Conservation (phyloP, 2,888 invertebrate genomes). For the Nemotelus pantherinus region DNA sequence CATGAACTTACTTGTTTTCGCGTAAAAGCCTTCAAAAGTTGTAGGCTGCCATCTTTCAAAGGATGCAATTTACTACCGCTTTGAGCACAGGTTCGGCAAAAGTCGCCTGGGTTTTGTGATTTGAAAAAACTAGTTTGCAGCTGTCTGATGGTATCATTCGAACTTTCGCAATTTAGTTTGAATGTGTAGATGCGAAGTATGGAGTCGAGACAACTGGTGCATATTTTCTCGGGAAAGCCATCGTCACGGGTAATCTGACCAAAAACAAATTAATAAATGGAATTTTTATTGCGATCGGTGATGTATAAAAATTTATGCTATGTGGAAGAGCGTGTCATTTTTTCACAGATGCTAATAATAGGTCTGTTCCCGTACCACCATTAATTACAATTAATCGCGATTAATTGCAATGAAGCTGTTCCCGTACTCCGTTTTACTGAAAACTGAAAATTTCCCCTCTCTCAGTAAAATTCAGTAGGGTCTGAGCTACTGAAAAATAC, state of each 20-base stretch:
- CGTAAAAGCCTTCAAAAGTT: slow-evolving; percentile 24
- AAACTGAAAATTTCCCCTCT: too few species aligned
- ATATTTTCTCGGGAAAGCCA: slow-evolving; percentile 37
- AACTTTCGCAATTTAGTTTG: slow-evolving; percentile 40
- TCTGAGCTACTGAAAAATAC: too few species aligned
- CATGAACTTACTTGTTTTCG: slow-evolving; percentile 13
- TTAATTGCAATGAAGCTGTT: too few species aligned
- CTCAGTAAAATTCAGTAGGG: too few species aligned
- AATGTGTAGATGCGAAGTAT: slow-evolving; percentile 36
- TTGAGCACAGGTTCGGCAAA: slow-evolving; percentile 24
- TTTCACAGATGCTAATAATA: too few species aligned
- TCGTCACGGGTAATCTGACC: slow-evolving; percentile 32
- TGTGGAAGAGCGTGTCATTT: too few species aligned
- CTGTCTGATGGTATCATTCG: slow-evolving; percentile 23
- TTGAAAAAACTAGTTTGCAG: slow-evolving; percentile 10
- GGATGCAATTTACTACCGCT: slow-evolving; percentile 4
- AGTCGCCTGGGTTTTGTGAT: slow-evolving; percentile 18
- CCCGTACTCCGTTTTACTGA: too few species aligned
- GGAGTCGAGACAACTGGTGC: slow-evolving; percentile 24
- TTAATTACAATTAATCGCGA: too few species aligned
- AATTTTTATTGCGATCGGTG: neutral
- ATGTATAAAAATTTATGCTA: too few species aligned
- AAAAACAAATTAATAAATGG: neutral
- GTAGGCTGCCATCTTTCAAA: slow-evolving; percentile 19
- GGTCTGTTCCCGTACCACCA: too few species aligned